Evolutionary conservation across 2,888 invertebrate genomes (phyloP).

Genomic region (Aleiodes leptofemur): DNA sequence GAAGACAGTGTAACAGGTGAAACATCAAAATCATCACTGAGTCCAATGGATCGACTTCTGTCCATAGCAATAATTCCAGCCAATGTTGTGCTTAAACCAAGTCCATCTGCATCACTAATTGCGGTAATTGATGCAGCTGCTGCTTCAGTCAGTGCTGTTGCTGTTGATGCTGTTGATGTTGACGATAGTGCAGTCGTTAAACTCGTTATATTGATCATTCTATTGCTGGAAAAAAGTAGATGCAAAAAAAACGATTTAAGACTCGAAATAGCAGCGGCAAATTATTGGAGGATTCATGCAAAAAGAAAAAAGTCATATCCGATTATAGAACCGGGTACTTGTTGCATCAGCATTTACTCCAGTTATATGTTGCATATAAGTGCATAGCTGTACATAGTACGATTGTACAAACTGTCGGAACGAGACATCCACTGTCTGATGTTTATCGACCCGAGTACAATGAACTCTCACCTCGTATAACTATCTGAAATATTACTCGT

Average conservation of each 20-base stretch:
- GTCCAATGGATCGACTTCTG: constrained; percentile 54
- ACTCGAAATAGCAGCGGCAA: background rate
- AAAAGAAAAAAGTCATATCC: background rate
- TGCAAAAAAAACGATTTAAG: constrained; percentile 17
- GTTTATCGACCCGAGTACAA: constrained; percentile 29
- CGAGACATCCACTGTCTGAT: constrained; percentile 31
- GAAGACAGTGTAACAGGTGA: constrained; percentile 82
- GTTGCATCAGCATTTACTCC: constrained; percentile 26
- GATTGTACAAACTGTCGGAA: constrained; percentile 15
- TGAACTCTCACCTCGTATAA: constrained; percentile 16
- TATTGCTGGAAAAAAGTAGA: constrained; percentile 5
- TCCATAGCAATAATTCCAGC: constrained; percentile 62
- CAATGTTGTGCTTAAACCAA: constrained; percentile 55
- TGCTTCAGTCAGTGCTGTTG: constrained; percentile 34
- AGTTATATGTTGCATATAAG: constrained; percentile 8
- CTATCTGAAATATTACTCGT: background rate
- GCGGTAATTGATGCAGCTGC: constrained; percentile 50
- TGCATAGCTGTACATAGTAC: constrained; percentile 13
- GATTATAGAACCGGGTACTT: constrained; percentile 12
- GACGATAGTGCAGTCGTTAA: constrained; percentile 33
- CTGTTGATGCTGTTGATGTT: constrained; percentile 38
- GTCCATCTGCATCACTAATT: constrained; percentile 48
- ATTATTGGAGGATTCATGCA: background rate
- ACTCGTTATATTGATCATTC: constrained; percentile 44
- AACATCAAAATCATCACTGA: constrained; percentile 73